Evolutionary conservation across 2,113 vertebrate genomes (phyloP), one percentile per base, ranked within the genome.

Genomic region (Phyllopteryx taeniolatus): DNA sequence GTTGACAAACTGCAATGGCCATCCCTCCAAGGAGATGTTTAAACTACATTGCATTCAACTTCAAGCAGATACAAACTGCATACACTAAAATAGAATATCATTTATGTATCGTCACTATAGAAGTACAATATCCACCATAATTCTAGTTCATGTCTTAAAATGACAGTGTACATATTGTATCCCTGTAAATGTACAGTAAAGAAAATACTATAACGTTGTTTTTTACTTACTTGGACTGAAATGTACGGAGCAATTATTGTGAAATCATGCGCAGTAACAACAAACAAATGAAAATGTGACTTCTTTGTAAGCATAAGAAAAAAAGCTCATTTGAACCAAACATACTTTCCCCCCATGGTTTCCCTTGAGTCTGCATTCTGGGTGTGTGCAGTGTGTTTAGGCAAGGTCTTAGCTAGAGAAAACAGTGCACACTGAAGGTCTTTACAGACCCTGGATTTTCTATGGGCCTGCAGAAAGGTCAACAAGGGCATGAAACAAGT

Each of bases 321-420:
- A 35, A 17, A 61, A 19, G 13, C 15, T 20, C 2, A 63, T 42
- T 63, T 42, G 17, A 63, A 14, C 60, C 60, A 33, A 19, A 39
- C 33, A 62, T 42, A 17, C 60, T 62, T 27, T 19, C 61, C 20
- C 35, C 9, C 61, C 61, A 62, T 62, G 60, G 60, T 9, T 39
- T 42, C 56, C 31, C 60, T 76, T 74, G 73, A 63, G 53, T 33
- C 49, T 53, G 73, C 44, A 5, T 74, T 72, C 56, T 64, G 80
- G 71, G 74, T 71, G 73, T 81, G 77, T 54, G 75, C 31, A 47
- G 79, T 27, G 61, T 91, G 88, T 91, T 90, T 88, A 82, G 84
- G 80, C 77, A 83, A 88, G 76, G 85, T 84, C 71, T 90, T 84
- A 86, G 79, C 63, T 79, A 79, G 75, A 77, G 65, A 86, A 83